phyloP scores from a whole-genome alignment of 2,888 invertebrate species.

The Eupithecia inturbata region DNA sequence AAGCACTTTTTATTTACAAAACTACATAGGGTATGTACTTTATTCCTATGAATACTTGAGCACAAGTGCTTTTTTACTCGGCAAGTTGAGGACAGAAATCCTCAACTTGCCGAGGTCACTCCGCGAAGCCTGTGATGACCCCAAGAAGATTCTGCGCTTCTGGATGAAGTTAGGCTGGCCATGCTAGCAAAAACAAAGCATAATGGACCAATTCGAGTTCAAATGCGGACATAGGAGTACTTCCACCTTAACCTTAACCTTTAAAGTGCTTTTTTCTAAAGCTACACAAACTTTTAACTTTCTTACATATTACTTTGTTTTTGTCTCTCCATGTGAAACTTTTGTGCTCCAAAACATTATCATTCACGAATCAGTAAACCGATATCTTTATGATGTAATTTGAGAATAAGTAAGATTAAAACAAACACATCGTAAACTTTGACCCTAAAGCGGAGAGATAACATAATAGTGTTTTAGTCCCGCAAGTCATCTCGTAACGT shows the following conservation, averaged over 20 bases:
- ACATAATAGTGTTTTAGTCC: conserved; percentile 49
- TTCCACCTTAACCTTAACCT: too few relatives aligned
- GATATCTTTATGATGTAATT: conserved; percentile 48
- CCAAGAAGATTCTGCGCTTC: too few relatives aligned
- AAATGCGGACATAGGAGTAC: too few relatives aligned
- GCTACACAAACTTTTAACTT: background rate
- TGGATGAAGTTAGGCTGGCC: too few relatives aligned
- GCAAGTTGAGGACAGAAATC: too few relatives aligned
- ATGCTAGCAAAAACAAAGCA: too few relatives aligned
- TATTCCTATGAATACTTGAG: background rate
- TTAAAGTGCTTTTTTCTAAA: background rate
- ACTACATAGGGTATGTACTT: background rate
- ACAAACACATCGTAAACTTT: conserved; percentile 54
- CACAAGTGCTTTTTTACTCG: background rate
- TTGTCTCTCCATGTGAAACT: conserved; percentile 9
- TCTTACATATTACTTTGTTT: background rate
- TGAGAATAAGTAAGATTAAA: conserved; percentile 45
- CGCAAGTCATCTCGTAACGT: conserved; percentile 49
- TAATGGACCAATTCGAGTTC: too few relatives aligned
- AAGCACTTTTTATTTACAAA: background rate
- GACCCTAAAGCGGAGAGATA: conserved; percentile 54
- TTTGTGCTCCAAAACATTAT: conserved; percentile 23
- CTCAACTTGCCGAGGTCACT: too few relatives aligned
- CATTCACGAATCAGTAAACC: conserved; percentile 33
- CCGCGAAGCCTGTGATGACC: too few relatives aligned